Evolutionary conservation across 2,797 vertebrate species (phyloP).

Genomic region (Danio albolineatus): DNA sequence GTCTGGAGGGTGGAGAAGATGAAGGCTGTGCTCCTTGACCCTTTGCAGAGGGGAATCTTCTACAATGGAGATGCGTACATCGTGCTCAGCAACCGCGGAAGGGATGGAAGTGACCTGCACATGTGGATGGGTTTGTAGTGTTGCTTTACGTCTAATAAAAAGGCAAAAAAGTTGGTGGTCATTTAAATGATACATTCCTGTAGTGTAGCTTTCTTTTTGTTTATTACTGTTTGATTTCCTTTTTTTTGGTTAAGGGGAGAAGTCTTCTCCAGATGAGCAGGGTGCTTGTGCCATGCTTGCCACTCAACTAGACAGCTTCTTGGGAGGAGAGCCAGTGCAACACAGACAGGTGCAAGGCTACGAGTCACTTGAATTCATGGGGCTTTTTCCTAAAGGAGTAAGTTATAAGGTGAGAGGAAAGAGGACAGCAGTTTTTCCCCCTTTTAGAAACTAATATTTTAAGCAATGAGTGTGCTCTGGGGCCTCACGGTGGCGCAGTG

Average conservation of each 20-base stretch:
- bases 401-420: slow-evolving; percentile 83
- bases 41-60: slow-evolving; percentile 70
- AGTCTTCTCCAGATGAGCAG: slow-evolving; percentile 86
- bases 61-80: slow-evolving; percentile 81
- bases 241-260: slow-evolving; percentile 77
- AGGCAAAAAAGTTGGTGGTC: too few species aligned
- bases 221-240: background rate
- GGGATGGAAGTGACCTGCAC: slow-evolving; percentile 73
- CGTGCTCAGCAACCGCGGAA: slow-evolving; percentile 73
- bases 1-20: slow-evolving; percentile 82
- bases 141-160: slow-evolving; percentile 11
- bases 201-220: background rate
- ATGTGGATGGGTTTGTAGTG: slow-evolving; percentile 78
- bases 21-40: slow-evolving; percentile 70
- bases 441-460: background rate
- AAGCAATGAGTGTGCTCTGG: background rate
- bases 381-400: slow-evolving; percentile 85
- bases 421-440: too few species aligned
- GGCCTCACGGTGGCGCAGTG: too few species aligned
- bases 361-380: slow-evolving; percentile 87
- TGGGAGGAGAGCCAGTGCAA: slow-evolving; percentile 85
- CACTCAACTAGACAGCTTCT: slow-evolving; percentile 86
- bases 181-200: background rate
- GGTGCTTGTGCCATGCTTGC: slow-evolving; percentile 88
- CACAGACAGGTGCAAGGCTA: slow-evolving; percentile 87